Evolutionary conservation across 2,797 vertebrate species (phyloP), one percentile per base, ranked within the genome.

Genomic region (Coccyzus lansbergi): DNA sequence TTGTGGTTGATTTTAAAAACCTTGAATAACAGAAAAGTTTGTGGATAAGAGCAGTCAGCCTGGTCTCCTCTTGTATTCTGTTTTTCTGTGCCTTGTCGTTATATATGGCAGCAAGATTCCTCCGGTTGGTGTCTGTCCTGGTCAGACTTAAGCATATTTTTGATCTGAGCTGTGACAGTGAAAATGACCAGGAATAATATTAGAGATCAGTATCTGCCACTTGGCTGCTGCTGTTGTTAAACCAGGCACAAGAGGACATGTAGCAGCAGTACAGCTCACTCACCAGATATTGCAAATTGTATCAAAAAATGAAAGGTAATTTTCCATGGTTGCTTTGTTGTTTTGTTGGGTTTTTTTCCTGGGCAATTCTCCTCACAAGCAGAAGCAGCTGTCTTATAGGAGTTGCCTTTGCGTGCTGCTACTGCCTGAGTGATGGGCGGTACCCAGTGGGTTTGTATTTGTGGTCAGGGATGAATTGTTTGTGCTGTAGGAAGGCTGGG

Each of bases 401-500:
- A 81, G 74, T 69, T 87, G 49, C 46, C 78, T 94, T 92, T 71
- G 59, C 76, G 20, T 70, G 25, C 51, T 49, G 44, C 2, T 1
- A 20, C 74, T 70, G 52, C 58, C 31, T 63, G 68, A 93, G 64
- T 83, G 85, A 71, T 70, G 52, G 64, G 63, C 51, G 2, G 5
- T 80, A 44, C 15, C 16, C 64, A 19, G 62, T 75, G 87, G 85
- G 69, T 81, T 90, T 94, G 83, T 71, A 42, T 89, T 90, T 63
- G 64, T 78, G 71, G 75, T 91, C 49, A 31, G 71, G 90, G 64
- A 40, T 71, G 93, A 64, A 68, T 55, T 49, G n/a, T 72, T 59
- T 95, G 93, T 95, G 84, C 92, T 28, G 52, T 92, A 85, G 69
- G 60, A 86, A 84, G 75, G 36, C 36, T 59, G 71, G 36, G n/a